phyloP scores from a whole-genome alignment of 1,140 invertebrate genomes.

The Macrobrachium rosenbergii region DNA sequence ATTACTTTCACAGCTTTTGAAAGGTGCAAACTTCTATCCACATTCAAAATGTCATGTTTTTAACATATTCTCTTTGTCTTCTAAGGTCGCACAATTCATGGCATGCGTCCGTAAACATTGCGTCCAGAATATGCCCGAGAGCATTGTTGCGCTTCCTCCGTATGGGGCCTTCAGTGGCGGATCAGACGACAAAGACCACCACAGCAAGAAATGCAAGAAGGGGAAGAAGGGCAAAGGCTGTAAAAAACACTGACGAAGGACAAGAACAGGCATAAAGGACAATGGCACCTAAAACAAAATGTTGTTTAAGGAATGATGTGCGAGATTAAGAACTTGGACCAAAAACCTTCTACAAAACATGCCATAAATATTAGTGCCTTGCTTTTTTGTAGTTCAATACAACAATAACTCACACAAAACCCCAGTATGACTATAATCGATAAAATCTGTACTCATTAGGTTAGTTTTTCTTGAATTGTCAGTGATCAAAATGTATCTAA shows the following conservation, averaged over 20 bases:
- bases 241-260: slow-evolving; percentile 27
- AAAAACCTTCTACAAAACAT: too few relatives aligned
- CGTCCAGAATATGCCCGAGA: slow-evolving; percentile 38
- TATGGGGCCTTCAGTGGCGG: background rate
- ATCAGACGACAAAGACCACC: slow-evolving; percentile 6
- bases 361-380: too few relatives aligned
- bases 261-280: too few relatives aligned
- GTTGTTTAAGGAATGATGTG: background rate
- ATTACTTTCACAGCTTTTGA: background rate
- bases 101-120: slow-evolving; percentile 25
- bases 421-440: too few relatives aligned
- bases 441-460: too few relatives aligned
- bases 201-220: slow-evolving; percentile 27
- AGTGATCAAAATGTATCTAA: too few relatives aligned
- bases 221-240: slow-evolving; percentile 41
- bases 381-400: too few relatives aligned
- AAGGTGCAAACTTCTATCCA: background rate
- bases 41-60: background rate
- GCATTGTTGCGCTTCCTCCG: background rate
- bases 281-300: background rate
- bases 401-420: too few relatives aligned
- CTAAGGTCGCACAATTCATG: slow-evolving; percentile 31
- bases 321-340: too few relatives aligned
- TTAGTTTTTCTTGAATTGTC: too few relatives aligned
- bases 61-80: background rate